Conservation (phyloP, 2,888 invertebrate genomes). For the Drosophila anomelani region DNA sequence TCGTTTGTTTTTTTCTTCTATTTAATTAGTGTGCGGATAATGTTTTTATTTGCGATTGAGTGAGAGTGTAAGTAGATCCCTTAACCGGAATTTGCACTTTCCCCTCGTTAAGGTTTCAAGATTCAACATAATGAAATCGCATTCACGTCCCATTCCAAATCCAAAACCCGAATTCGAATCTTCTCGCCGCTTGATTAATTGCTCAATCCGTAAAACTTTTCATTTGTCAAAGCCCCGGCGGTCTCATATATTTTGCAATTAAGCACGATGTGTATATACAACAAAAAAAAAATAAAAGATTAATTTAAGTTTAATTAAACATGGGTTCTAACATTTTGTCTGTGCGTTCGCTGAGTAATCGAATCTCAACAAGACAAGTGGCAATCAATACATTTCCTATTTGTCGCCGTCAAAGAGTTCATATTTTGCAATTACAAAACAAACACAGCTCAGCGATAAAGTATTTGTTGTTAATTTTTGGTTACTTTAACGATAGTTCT, state of each 20-base stretch:
- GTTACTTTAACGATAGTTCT: neutral
- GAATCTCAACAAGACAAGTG: constrained; percentile 13
- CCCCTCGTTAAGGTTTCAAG: constrained; percentile 35
- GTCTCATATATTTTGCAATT: constrained; percentile 20
- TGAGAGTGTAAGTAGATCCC: constrained; percentile 30
- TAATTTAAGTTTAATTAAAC: constrained; percentile 2
- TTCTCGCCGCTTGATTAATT: constrained; percentile 21
- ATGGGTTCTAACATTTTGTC: constrained; percentile 2
- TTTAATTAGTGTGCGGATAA: constrained; percentile 36
- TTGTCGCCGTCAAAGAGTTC: neutral
- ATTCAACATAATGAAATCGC: constrained; percentile 9
- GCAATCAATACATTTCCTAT: constrained; percentile 14
- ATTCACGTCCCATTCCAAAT: neutral
- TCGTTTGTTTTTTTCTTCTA: neutral
- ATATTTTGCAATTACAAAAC: constrained; percentile 10
- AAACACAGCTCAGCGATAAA: neutral
- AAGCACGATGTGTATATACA: neutral
- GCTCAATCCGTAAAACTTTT: constrained; percentile 11
- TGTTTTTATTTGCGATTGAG: constrained; percentile 18
- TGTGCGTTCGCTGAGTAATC: neutral
- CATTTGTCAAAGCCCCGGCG: constrained; percentile 3
- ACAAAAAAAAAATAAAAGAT: neutral
- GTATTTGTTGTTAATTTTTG: neutral
- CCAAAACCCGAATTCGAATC: constrained; percentile 21
- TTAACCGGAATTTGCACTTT: constrained; percentile 23